Base-by-base conservation (phyloP, 2,888 invertebrate genomes). In the Drosophila pseudotakahashii region DNA sequence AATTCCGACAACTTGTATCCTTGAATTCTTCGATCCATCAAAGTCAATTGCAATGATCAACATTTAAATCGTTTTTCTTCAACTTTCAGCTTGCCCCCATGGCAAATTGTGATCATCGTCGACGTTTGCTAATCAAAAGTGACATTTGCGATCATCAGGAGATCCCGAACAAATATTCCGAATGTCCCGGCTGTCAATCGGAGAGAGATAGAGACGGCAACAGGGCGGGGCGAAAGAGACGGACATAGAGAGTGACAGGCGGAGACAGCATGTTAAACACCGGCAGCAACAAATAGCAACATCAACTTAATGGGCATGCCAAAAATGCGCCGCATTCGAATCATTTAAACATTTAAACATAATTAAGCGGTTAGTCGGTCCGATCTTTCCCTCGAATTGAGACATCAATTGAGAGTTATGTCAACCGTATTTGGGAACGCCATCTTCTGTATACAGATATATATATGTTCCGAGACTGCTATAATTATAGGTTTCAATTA, bases 401-500 rank as follows among this genome's bases (percentile, higher is more conserved):
- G 83, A 83, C 80, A 84, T 84, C 80, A 84, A 84, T 81, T 85
- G 80, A 79, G 75, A 83, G 77, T 81, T 79, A 78, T 81, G 72
- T 63, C 58, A 34, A 32, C 81, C 79, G 73, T 76, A 82, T 76
- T 73, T 74, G 81, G 77, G 55, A 68, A 39, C 45, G 54, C 23
- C 57, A 23, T 55, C 55, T 55, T 61, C 45, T 41, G 53, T 66
- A 75, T 58, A 77, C 67, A 62, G 32, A 30, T 9, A 37, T 19
- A 37, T 19, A 11, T 44, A 39, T 37, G 42, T 26, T 39, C 13
- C 26, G 11, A 44, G 50, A 55, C 72, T 78, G 79, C 58, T 71
- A 77, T 83, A 83, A 83, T 83, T 80, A 80, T 84, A 70, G 78
- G 77, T 80, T 68, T 45, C 83, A 85, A 85, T 84, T 78, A 81